Evolutionary conservation across 2,888 invertebrate species (phyloP).

Genomic region (Abscondita cerata): DNA sequence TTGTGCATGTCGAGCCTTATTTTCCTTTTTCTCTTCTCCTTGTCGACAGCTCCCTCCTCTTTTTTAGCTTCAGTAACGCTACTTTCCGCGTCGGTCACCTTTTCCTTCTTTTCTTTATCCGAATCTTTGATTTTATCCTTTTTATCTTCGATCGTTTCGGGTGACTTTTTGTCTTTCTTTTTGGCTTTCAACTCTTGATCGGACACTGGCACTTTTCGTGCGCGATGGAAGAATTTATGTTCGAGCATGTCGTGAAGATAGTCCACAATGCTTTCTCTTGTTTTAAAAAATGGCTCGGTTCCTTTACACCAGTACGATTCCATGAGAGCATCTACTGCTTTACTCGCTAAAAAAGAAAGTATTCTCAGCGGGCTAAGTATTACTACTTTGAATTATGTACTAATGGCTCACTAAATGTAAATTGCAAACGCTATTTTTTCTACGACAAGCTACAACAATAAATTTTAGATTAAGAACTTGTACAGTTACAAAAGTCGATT

Average conservation of each 20-base stretch:
- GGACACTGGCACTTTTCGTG: constrained; percentile 82
- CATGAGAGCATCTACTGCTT: constrained; percentile 91
- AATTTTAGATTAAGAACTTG: too few species aligned
- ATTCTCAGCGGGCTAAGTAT: too few species aligned
- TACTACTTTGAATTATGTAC: too few species aligned
- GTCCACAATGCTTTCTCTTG: constrained; percentile 79
- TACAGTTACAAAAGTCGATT: too few species aligned
- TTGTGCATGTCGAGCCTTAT: constrained; percentile 97
- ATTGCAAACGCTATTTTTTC: too few species aligned
- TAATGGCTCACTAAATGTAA: too few species aligned
- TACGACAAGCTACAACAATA: too few species aligned
- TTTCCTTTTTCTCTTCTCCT: constrained; percentile 82
- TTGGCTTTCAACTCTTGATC: constrained; percentile 71
- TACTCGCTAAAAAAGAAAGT: constrained; percentile 69
- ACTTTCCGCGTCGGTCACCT: constrained; percentile 61
- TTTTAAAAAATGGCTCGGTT: constrained; percentile 78
- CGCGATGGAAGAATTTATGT: constrained; percentile 95
- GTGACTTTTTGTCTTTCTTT: constrained; percentile 62
- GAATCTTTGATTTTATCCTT: constrained; percentile 59
- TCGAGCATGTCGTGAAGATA: constrained; percentile 85
- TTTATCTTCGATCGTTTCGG: constrained; percentile 56
- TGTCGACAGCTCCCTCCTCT: constrained; percentile 57
- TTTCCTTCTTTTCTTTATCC: constrained; percentile 59
- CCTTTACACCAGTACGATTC: constrained; percentile 89
- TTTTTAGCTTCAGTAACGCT: constrained; percentile 63